Conservation (phyloP, 2,113 vertebrate species). For the Melanotaenia duboulayi region DNA sequence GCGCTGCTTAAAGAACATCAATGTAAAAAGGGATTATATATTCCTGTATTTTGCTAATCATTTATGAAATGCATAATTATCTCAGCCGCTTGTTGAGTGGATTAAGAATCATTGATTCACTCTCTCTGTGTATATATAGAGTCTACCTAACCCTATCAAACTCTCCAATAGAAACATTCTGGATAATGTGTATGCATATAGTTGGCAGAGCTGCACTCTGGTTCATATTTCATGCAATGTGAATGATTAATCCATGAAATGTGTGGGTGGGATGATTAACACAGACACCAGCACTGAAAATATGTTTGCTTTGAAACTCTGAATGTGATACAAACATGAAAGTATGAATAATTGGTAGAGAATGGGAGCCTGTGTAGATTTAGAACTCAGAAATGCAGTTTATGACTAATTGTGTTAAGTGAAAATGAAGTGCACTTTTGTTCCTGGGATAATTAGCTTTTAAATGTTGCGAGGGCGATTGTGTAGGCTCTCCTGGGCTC, state of each 20-base stretch:
- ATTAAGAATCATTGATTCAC: slow-evolving; percentile 80
- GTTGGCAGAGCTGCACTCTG: slow-evolving; percentile 77
- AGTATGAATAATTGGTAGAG: slow-evolving; percentile 85
- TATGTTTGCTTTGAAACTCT: slow-evolving; percentile 85
- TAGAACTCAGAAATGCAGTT: slow-evolving; percentile 81
- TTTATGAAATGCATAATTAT: slow-evolving; percentile 85
- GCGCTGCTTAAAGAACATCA: slow-evolving; percentile 77
- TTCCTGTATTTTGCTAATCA: slow-evolving; percentile 85
- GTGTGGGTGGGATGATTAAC: slow-evolving; percentile 85
- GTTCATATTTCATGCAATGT: slow-evolving; percentile 79
- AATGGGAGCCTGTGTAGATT: slow-evolving; percentile 79
- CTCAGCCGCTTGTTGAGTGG: slow-evolving; percentile 79
- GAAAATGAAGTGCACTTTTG: slow-evolving; percentile 86
- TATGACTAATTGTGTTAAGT: slow-evolving; percentile 87
- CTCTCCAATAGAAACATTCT: slow-evolving; percentile 73
- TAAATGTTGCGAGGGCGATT: slow-evolving; percentile 79
- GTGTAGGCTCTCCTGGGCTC: slow-evolving; percentile 70
- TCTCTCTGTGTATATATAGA: slow-evolving; percentile 70
- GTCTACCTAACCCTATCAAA: slow-evolving; percentile 77
- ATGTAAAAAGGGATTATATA: slow-evolving; percentile 82
- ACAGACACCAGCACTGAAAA: slow-evolving; percentile 79
- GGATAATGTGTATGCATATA: slow-evolving; percentile 73
- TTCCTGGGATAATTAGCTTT: slow-evolving; percentile 84
- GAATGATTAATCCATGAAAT: slow-evolving; percentile 83
- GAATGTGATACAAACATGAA: slow-evolving; percentile 81